Conservation (phyloP, 2,113 vertebrate genomes). For the Charina bottae region DNA sequence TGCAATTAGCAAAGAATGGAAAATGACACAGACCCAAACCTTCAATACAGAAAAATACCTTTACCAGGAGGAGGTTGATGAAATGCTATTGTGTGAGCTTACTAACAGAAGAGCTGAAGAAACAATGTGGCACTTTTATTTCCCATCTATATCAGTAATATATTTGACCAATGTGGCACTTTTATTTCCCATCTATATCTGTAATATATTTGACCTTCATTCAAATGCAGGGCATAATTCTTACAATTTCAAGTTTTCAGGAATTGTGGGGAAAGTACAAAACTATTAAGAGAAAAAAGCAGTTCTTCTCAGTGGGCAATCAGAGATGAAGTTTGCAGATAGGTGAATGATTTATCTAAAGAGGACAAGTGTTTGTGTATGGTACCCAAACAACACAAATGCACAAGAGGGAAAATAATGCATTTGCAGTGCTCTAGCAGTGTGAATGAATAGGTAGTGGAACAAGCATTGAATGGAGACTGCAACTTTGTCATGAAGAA, state of each 20-base stretch:
- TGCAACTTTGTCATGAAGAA: neutral
- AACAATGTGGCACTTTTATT: neutral
- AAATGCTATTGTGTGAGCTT: neutral
- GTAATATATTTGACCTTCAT: neutral
- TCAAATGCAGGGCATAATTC: neutral
- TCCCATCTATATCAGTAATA: neutral
- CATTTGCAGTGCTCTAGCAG: neutral
- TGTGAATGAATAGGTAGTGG: neutral
- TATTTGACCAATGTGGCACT: neutral
- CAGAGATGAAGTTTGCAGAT: neutral
- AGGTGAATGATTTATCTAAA: neutral
- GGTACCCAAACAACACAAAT: neutral
- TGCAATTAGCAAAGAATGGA: constrained; percentile 23
- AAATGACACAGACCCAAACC: neutral
- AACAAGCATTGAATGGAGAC: neutral
- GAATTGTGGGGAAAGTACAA: neutral
- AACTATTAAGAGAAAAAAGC: neutral
- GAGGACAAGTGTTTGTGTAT: neutral
- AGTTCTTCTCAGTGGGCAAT: neutral
- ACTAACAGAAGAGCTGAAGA: neutral
- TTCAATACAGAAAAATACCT: neutral
- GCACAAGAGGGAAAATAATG: neutral
- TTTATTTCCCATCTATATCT: neutral
- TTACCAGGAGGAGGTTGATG: constrained; percentile 17
- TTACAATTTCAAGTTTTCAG: neutral